Conservation (phyloP, 2,797 vertebrate species). For the Melanotaenia trifasciata region DNA sequence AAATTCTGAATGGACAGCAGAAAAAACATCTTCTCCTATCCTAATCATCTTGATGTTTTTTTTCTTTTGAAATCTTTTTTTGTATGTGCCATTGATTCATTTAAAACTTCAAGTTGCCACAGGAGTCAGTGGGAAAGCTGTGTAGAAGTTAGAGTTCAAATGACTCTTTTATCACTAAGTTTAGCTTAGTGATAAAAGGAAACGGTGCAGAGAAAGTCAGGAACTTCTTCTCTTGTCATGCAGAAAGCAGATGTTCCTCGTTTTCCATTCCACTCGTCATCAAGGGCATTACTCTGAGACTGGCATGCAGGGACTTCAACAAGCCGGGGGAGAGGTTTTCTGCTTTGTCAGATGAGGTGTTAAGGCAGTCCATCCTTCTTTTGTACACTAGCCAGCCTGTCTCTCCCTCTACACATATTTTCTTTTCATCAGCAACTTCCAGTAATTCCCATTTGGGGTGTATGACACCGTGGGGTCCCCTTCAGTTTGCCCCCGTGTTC, state of each 20-base stretch:
- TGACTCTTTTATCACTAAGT: constrained; percentile 62
- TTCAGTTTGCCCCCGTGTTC: constrained; percentile 35
- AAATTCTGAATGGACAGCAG: constrained; percentile 40
- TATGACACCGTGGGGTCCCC: constrained; percentile 49
- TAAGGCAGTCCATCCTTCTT: constrained; percentile 25
- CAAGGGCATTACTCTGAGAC: constrained; percentile 49
- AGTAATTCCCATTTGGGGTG: constrained; percentile 41
- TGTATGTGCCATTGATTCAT: constrained; percentile 35
- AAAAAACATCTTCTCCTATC: constrained; percentile 50
- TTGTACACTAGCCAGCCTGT: constrained; percentile 37
- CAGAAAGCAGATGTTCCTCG: constrained; percentile 76
- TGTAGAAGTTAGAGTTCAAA: constrained; percentile 54
- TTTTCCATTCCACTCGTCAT: constrained; percentile 53
- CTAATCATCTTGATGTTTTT: constrained; percentile 10
- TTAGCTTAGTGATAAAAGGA: constrained; percentile 65
- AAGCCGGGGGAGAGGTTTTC: constrained; percentile 37
- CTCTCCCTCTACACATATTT: constrained; percentile 32
- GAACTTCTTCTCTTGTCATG: constrained; percentile 52
- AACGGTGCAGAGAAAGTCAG: constrained; percentile 58
- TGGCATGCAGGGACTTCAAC: constrained; percentile 52
- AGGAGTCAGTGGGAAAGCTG: constrained; percentile 42
- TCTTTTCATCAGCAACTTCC: constrained; percentile 49
- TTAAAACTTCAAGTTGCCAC: constrained; percentile 32
- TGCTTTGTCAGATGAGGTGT: constrained; percentile 61
- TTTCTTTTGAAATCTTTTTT: constrained; percentile 15